Evolutionary conservation across 35 echinoderm and acorn worm species (phyloP).

Genomic region (Eucidaris tribuloides): DNA sequence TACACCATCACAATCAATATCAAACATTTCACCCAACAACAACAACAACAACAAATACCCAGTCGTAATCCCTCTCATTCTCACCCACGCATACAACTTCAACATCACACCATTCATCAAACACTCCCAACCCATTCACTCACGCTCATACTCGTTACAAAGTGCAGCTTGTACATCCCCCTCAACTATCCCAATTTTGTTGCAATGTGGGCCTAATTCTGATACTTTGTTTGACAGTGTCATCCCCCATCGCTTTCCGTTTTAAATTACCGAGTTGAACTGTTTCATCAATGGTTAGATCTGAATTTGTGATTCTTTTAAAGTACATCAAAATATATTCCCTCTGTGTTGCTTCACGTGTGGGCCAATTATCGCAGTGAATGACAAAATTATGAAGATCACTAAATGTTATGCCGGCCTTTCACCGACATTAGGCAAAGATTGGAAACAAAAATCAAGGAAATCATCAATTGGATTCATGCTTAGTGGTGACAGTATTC

Average conservation of each 20-base stretch:
- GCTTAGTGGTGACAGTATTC: no score
- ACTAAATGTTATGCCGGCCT: not conserved
- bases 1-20: not conserved
- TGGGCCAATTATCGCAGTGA: not conserved
- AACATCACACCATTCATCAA: not conserved
- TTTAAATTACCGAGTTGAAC: not conserved
- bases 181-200: not conserved
- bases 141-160: not conserved
- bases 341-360: not conserved
- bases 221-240: not conserved
- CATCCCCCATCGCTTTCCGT: not conserved
- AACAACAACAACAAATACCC: not conserved
- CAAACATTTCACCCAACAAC: not conserved
- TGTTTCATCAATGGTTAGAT: not conserved
- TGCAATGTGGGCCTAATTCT: not conserved
- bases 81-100: not conserved
- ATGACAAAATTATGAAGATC: not conserved
- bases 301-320: not conserved
- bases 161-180: not conserved
- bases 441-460: not conserved
- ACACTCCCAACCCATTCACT: not conserved
- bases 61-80: not conserved
- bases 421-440: not conserved
- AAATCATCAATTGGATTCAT: not conserved
- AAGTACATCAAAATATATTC: not conserved